phyloP scores from a whole-genome alignment of 2,888 invertebrate genomes.

The Chydorus sphaericus region DNA sequence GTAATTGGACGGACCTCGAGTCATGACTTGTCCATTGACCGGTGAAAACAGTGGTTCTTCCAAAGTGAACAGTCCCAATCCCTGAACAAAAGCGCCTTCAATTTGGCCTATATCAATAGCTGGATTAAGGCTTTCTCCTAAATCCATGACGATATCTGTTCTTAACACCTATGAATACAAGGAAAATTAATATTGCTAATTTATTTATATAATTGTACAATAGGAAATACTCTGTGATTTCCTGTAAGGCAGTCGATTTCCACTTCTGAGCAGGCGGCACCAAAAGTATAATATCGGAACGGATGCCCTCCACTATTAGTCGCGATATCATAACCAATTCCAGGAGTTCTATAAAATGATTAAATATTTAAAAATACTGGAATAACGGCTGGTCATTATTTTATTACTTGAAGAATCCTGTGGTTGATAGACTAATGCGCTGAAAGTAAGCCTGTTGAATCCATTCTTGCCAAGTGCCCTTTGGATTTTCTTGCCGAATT shows the following conservation, averaged over 20 bases:
- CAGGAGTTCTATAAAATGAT: background rate
- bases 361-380: background rate
- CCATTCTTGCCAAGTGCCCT: slow-evolving; percentile 73
- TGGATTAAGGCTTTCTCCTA: slow-evolving; percentile 87
- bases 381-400: background rate
- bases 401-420: slow-evolving; percentile 53
- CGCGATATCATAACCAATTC: too few relatives aligned
- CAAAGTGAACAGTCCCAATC: slow-evolving; percentile 78
- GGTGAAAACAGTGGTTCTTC: slow-evolving; percentile 79
- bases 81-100: slow-evolving; percentile 89
- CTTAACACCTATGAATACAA: slow-evolving; percentile 49
- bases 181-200: too few relatives aligned
- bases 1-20: slow-evolving; percentile 82
- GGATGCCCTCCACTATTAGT: slow-evolving; percentile 49
- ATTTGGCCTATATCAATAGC: slow-evolving; percentile 94
- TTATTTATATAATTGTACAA: background rate
- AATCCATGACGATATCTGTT: slow-evolving; percentile 92
- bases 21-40: slow-evolving; percentile 61
- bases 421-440: slow-evolving; percentile 61
- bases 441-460: slow-evolving; percentile 58
- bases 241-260: slow-evolving; percentile 36
- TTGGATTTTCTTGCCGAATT: slow-evolving; percentile 54
- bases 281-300: slow-evolving; percentile 43
- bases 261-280: slow-evolving; percentile 33
- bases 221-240: slow-evolving; percentile 29